A percentile compares a stretch with the other conserved stretches of the same genome.
These are phyloP conservation scores for Acyrthosiphon pisum DNA, from an alignment of 1,140 invertebrate genomes.

Conservation along the genomic window DNA sequence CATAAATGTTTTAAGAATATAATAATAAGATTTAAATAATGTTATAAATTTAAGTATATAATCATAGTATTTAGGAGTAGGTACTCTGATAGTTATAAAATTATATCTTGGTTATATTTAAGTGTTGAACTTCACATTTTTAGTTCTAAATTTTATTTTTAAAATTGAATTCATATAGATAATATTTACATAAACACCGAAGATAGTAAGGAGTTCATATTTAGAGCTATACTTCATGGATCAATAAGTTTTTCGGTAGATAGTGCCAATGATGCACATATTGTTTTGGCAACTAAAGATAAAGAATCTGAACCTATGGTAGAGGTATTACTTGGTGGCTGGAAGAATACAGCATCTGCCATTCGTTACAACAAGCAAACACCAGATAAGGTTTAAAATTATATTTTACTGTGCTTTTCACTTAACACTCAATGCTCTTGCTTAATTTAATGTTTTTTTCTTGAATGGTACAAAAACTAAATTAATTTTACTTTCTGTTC, in stretches of 20 bases:
- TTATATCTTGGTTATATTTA: not conserved
- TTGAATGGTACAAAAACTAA: not conserved
- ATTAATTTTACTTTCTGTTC: not conserved
- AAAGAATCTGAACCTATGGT: conserved; percentile 75
- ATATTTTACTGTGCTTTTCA: not conserved
- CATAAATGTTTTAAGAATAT: too few species aligned
- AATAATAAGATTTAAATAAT: too few species aligned
- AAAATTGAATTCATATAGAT: conserved; percentile 50
- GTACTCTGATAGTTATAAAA: not conserved
- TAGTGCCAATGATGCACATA: conserved; percentile 78
- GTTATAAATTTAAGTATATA: not conserved
- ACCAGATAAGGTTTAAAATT: conserved; percentile 71
- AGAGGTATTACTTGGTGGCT: conserved; percentile 84
- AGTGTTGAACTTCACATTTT: not conserved
- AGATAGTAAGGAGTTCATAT: conserved; percentile 64
- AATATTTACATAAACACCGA: conserved; percentile 54
- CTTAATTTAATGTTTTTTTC: not conserved
- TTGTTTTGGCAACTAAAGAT: conserved; percentile 72
- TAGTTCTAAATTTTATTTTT: not conserved
- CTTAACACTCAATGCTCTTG: not conserved
- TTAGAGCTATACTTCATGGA: conserved; percentile 66
- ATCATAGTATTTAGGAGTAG: not conserved
- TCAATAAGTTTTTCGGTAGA: conserved; percentile 77
- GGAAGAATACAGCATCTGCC: conserved; percentile 81
- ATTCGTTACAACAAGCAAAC: conserved; percentile 79